Conservation (phyloP, 2,888 invertebrate species). For the Trachelus troglodyta region DNA sequence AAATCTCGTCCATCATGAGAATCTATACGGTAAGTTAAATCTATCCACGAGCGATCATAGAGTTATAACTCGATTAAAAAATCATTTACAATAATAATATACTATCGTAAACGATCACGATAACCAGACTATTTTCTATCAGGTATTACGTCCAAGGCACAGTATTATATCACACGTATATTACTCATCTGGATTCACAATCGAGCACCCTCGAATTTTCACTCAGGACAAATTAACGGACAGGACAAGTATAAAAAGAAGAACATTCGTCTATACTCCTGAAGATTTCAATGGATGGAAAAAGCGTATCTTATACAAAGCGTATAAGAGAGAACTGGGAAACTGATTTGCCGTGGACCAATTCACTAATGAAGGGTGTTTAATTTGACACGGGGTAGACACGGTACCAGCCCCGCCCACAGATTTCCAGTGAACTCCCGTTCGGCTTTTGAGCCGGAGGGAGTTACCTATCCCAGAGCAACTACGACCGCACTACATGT, state of each 20-base stretch:
- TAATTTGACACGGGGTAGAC: conserved; percentile 27
- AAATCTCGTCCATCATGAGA: conserved; percentile 24
- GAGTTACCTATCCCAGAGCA: conserved; percentile 40
- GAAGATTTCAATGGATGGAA: not conserved
- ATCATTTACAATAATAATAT: not conserved
- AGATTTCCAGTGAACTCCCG: conserved; percentile 34
- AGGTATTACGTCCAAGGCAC: not conserved
- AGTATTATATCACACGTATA: not conserved
- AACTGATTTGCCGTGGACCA: conserved; percentile 21
- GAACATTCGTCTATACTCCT: not conserved
- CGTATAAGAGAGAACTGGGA: not conserved
- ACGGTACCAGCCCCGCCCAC: conserved; percentile 44
- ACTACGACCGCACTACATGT: conserved; percentile 43
- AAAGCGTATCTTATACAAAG: not conserved
- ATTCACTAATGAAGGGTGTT: conserved; percentile 48
- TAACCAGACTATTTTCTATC: not conserved
- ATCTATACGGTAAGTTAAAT: not conserved
- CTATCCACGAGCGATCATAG: not conserved
- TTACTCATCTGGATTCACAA: not conserved
- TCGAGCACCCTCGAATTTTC: not conserved
- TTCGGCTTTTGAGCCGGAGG: conserved; percentile 32
- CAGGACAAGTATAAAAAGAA: not conserved
- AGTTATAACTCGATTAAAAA: not conserved
- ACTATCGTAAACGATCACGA: not conserved
- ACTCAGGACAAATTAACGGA: not conserved